Conservation (phyloP, 2,888 invertebrate species). For the Melipona bicolor region DNA sequence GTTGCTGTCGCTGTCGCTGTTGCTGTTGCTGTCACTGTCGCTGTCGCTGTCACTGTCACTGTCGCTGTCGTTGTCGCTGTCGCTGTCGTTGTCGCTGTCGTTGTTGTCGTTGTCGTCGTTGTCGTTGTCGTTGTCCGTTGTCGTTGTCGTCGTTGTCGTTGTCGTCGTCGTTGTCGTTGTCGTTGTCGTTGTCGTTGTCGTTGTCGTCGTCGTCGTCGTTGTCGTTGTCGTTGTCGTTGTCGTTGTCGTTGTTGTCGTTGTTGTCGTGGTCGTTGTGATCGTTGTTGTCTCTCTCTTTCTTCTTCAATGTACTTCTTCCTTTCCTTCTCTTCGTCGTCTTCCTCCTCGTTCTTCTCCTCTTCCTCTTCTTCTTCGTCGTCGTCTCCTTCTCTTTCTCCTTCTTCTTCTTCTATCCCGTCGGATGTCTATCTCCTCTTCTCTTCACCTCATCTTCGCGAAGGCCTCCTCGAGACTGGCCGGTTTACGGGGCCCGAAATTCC, state of each 20-base stretch:
- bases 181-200: slow-evolving; percentile 28
- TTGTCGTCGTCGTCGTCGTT: slow-evolving; percentile 22
- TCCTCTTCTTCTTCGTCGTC: slow-evolving; percentile 62
- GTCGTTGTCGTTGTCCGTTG: no score
- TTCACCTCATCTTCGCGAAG: slow-evolving; percentile 83
- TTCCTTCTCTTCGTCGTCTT: slow-evolving; percentile 63
- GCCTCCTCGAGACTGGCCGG: slow-evolving; percentile 83
- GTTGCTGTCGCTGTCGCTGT: background rate
- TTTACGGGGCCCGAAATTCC: slow-evolving; percentile 83
- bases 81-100: no score
- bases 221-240: background rate
- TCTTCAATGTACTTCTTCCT: slow-evolving; percentile 40
- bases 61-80: no score
- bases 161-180: slow-evolving; percentile 4
- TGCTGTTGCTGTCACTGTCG: no score
- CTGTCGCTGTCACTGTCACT: rapidly evolving
- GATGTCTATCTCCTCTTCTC: slow-evolving; percentile 67
- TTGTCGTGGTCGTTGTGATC: slow-evolving; percentile 30
- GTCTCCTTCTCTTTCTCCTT: slow-evolving; percentile 55
- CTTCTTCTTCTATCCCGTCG: slow-evolving; percentile 61
- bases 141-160: no score
- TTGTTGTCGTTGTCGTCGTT: no score
- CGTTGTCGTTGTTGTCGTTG: background rate
- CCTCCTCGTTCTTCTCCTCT: slow-evolving; percentile 54
- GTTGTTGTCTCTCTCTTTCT: slow-evolving; percentile 47